Evolutionary conservation across 1,140 invertebrate genomes (phyloP).

Genomic region (Sarcophaga bullata): DNA sequence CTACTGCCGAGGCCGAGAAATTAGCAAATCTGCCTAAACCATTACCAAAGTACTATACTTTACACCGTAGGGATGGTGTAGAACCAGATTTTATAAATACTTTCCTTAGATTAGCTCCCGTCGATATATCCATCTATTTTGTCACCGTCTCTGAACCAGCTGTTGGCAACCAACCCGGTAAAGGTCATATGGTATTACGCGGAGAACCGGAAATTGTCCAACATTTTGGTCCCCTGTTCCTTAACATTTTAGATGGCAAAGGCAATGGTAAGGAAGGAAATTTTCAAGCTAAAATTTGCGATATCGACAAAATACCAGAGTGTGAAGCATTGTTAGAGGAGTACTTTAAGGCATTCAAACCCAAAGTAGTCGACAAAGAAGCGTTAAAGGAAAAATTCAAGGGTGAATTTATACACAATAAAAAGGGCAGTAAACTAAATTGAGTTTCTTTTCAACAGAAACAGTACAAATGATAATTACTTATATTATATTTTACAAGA

Average conservation of each 20-base stretch:
- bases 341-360: constrained; percentile 64
- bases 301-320: constrained; percentile 66
- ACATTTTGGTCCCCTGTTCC: constrained; percentile 68
- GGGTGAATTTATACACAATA: constrained; percentile 17
- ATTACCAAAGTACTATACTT: constrained; percentile 69
- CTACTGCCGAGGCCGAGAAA: constrained; percentile 72
- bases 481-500: too few relatives aligned
- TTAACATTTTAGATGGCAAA: constrained; percentile 72
- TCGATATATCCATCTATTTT: constrained; percentile 71
- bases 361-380: constrained; percentile 74
- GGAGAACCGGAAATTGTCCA: constrained; percentile 67
- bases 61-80: constrained; percentile 76
- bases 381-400: background rate
- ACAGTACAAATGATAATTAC: background rate
- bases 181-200: constrained; percentile 73
- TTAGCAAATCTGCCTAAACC: constrained; percentile 68
- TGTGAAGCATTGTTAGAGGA: constrained; percentile 65
- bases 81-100: constrained; percentile 78
- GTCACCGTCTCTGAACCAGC: constrained; percentile 73
- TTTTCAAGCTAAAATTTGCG: constrained; percentile 72
- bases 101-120: constrained; percentile 72
- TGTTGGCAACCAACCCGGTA: constrained; percentile 64
- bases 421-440: constrained; percentile 15
- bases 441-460: background rate
- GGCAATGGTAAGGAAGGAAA: constrained; percentile 71